Evolutionary conservation across 2,888 invertebrate species (phyloP), one percentile per base, ranked within the genome.

Genomic region (Dicycla oo): DNA sequence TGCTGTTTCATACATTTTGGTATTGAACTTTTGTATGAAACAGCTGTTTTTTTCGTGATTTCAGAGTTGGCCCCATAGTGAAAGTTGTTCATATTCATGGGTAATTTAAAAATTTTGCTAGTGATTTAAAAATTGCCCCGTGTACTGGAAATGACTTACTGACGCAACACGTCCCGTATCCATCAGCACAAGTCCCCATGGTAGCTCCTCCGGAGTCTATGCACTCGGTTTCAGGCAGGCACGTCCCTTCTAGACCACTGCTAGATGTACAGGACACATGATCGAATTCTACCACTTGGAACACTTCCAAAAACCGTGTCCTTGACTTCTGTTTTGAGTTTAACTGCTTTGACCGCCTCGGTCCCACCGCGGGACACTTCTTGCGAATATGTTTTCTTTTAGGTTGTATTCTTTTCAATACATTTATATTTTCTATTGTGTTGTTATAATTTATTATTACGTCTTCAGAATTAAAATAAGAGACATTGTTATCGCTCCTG

Each of bases 111-210:
- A n/a, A n/a, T n/a, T n/a, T n/a, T n/a, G n/a, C n/a, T n/a, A n/a
- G n/a, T n/a, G n/a, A n/a, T n/a, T n/a, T n/a, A n/a, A n/a, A n/a
- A n/a, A n/a, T n/a, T n/a, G n/a, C n/a, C n/a, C n/a, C n/a, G 4
- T 2, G 34, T 57, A 56, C 4, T 15, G 8, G 13, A 56, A n/a
- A 26, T n/a, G 0, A 97, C 97, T 97, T 96, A 98, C 98, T 97
- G 78, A 97, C 96, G 88, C 98, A 98, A 88, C 98, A 98, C 43
- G 97, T 97, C 18, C 98, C 98, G 87, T 97, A 97, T 7, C 97
- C 98, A 88, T 97, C 97, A 23, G 97, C 98, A 91, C 98, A 98
- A 1, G 95, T 90, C n/a, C 97, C 97, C 90, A 97, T 96, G 2
- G 96, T 91, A 10, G 95, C 94, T 3, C 98, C 98, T 63, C 97